Base-by-base conservation (phyloP, 2,113 vertebrate species). In the Anolis carolinensis region DNA sequence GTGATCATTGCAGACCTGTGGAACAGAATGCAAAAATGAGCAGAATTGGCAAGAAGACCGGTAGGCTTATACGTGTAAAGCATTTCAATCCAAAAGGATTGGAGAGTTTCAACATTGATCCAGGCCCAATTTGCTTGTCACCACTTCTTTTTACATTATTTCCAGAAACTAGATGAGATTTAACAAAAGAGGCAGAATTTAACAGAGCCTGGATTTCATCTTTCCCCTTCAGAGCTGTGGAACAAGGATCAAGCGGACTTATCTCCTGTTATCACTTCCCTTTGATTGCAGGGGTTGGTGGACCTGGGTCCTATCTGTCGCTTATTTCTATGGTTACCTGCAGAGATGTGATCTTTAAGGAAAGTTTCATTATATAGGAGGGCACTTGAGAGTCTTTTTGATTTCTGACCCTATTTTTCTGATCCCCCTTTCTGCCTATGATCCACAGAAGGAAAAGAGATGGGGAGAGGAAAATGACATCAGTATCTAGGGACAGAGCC, bases 291-390 rank as follows among this genome's bases (percentile, higher is more conserved):
- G 84, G 67, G 34, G 21, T 52, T 82, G 70, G 32, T n/a, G 8
- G n/a, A 78, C 11, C 14, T 23, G 25, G 1, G 70, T 75, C 79
- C 16, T 67, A 48, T 27, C 71, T 68, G 39, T 32, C n/a, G 67
- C 32, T 74, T 81, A 81, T 81, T 81, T 86, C 78, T 67, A 65
- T 50, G 36, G 39, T 74, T 86, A 74, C 59, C 59, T 52, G 5
- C 18, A 67, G 50, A 86, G 34, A 39, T 23, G 6, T 70, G 83
- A 70, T 59, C 50, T 79, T 78, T 39, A 27, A 55, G 50, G 48
- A 81, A 86, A 9, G 21, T 23, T 50, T 65, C 68, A 30, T 86
- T 81, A 52, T 48, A 75, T 30, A 75, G 71, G 14, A 81, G 25
- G 52, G 25, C 20, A 74, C 39, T 50, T 81, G 36, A 74, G 21